Conservation (phyloP, 2,888 invertebrate genomes). For the Brachyopa scutellaris region DNA sequence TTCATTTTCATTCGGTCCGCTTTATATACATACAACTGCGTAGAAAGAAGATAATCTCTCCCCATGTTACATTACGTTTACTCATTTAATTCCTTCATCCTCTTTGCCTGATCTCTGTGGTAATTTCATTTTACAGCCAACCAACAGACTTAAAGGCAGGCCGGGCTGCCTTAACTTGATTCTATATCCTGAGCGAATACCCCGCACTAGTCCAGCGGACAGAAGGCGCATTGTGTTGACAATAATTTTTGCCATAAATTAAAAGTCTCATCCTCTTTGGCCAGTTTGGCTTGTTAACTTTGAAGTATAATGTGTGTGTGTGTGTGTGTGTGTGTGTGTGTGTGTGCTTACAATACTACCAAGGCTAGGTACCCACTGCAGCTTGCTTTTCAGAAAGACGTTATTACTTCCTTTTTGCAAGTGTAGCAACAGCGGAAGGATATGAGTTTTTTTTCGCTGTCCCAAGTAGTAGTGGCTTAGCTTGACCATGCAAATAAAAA, state of each 20-base stretch:
- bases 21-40: constrained; percentile 11
- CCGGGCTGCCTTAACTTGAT: constrained; percentile 48
- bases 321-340: background rate
- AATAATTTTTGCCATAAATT: constrained; percentile 66
- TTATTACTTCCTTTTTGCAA: constrained; percentile 1
- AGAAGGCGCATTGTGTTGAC: constrained; percentile 31
- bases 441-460: background rate
- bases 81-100: constrained; percentile 43
- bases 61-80: constrained; percentile 38
- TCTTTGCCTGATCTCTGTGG: constrained; percentile 15
- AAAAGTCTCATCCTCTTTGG: constrained; percentile 51
- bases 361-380: constrained; percentile 9
- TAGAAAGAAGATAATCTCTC: constrained; percentile 35
- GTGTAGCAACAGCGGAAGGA: background rate
- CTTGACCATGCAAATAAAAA: background rate
- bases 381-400: background rate
- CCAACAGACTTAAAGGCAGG: constrained; percentile 16
- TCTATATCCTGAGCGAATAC: background rate
- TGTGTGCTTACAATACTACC: constrained; percentile 9
- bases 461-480: background rate
- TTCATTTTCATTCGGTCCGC: background rate
- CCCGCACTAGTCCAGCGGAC: background rate
- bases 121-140: constrained; percentile 41
- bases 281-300: background rate
- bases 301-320: background rate